Conservation (phyloP, 2,797 vertebrate species). For the Pelobates cultripes region DNA sequence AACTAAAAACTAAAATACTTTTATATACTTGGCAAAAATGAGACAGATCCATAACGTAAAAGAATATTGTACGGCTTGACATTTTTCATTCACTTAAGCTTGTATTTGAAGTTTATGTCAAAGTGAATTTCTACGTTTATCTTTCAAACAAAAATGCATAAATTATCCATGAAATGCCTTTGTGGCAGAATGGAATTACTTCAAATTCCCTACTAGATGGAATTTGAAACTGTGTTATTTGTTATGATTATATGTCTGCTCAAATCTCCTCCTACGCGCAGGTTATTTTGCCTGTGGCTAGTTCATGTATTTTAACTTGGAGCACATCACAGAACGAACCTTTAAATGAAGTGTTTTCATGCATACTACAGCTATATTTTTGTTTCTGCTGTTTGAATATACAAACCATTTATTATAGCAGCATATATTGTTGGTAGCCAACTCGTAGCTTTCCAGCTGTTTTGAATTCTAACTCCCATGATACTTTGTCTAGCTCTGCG, state of each 20-base stretch:
- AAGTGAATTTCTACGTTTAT: slow-evolving; percentile 25
- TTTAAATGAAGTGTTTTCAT: slow-evolving; percentile 44
- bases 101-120: slow-evolving; percentile 9
- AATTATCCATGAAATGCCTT: slow-evolving; percentile 48
- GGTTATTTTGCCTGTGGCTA: slow-evolving; percentile 38
- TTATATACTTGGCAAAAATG: too few species aligned
- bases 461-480: too few species aligned
- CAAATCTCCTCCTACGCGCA: slow-evolving; percentile 43
- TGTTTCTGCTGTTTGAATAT: slow-evolving; percentile 16
- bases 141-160: slow-evolving; percentile 38
- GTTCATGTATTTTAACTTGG: slow-evolving; percentile 31
- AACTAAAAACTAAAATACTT: too few species aligned
- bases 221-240: slow-evolving; percentile 51
- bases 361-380: not conserved
- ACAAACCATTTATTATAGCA: slow-evolving; percentile 29
- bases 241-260: slow-evolving; percentile 51
- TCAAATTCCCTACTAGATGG: slow-evolving; percentile 35
- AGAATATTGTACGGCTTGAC: not conserved
- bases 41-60: not conserved
- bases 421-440: not conserved
- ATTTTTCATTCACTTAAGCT: slow-evolving; percentile 12
- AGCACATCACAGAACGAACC: slow-evolving; percentile 33
- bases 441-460: not conserved
- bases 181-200: slow-evolving; percentile 44
- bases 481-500: too few species aligned